A percentile compares a stretch with the other conserved stretches of the same genome.
These are phyloP conservation scores for Celastrina argiolus DNA, from an alignment of 2,888 invertebrate species.

Conservation along the genomic window DNA sequence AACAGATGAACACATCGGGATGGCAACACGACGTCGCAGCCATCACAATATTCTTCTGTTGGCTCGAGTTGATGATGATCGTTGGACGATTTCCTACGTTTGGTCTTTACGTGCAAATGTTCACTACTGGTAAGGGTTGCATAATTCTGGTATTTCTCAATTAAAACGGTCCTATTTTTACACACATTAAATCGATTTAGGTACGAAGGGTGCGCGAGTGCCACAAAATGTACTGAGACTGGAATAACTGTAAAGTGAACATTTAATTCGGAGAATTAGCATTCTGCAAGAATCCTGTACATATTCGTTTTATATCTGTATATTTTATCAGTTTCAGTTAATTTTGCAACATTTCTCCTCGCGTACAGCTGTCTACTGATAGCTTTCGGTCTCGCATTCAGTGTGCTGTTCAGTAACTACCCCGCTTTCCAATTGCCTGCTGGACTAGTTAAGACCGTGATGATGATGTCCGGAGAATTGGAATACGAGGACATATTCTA, in stretches of 20 bases:
- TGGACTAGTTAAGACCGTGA: conserved; percentile 85
- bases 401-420: conserved; percentile 88
- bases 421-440: conserved; percentile 83
- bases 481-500: conserved; percentile 92
- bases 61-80: conserved; percentile 91
- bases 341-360: conserved; percentile 88
- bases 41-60: conserved; percentile 86
- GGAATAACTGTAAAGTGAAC: too few relatives aligned
- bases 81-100: conserved; percentile 91
- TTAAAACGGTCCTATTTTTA: too few relatives aligned
- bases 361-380: conserved; percentile 89
- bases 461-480: conserved; percentile 93
- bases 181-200: too few relatives aligned
- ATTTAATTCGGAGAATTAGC: too few relatives aligned
- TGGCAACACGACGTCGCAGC: conserved; percentile 92
- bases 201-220: too few relatives aligned
- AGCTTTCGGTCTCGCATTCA: conserved; percentile 88
- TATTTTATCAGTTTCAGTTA: conserved; percentile 81
- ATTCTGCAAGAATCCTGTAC: too few relatives aligned
- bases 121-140: conserved; percentile 80
- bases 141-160: too few relatives aligned
- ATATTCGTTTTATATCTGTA: background rate
- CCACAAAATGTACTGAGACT: too few relatives aligned
- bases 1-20: conserved; percentile 58
- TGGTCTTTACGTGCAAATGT: conserved; percentile 92